These are phyloP conservation scores for Vidua chalybeata DNA, from an alignment of 2,113 vertebrate species.

Conservation along the genomic window DNA sequence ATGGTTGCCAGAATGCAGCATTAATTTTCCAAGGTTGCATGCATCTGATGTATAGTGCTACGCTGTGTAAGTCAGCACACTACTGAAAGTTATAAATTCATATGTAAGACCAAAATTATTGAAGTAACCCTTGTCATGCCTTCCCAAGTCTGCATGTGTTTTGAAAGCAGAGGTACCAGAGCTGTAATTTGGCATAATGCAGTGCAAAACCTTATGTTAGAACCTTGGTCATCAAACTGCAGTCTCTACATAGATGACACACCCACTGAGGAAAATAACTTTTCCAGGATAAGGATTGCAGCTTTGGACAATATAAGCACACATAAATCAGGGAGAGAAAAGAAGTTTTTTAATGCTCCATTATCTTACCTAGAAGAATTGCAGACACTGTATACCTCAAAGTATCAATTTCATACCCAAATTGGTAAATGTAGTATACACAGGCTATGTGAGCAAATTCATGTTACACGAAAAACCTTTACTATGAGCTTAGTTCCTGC, in stretches of 20 bases:
- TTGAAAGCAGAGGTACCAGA: neutral
- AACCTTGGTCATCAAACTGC: neutral
- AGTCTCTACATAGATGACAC: neutral
- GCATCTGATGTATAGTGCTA: neutral
- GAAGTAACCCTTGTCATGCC: neutral
- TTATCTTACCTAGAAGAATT: neutral
- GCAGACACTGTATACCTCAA: neutral
- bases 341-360: neutral
- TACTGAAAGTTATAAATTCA: neutral
- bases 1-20: slow-evolving; percentile 39
- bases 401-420: neutral
- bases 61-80: neutral
- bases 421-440: neutral
- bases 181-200: neutral
- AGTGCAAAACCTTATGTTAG: neutral
- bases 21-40: neutral
- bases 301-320: neutral
- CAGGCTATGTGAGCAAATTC: neutral
- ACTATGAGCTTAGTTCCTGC: neutral
- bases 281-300: neutral
- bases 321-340: neutral
- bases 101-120: neutral
- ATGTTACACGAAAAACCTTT: neutral
- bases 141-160: neutral
- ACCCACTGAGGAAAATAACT: slow-evolving; percentile 6